Evolutionary conservation across 2,113 vertebrate genomes (phyloP).

Genomic region (Cynopterus brachyotis): DNA sequence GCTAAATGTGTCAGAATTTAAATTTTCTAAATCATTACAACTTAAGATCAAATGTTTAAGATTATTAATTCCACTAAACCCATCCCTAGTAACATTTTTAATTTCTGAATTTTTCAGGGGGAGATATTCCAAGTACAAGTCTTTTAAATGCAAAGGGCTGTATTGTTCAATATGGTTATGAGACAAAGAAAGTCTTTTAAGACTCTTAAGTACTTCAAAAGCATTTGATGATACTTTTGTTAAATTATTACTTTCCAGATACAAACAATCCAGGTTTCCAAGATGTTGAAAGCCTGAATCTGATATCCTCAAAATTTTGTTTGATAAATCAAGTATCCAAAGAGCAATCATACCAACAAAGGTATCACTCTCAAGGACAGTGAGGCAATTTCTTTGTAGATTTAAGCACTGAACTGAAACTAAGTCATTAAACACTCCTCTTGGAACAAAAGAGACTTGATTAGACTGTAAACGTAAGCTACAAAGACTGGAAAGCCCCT

Average conservation of each 20-base stretch:
- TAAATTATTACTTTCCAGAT: slow-evolving; percentile 83
- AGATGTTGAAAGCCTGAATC: slow-evolving; percentile 80
- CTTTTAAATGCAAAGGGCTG: slow-evolving; percentile 83
- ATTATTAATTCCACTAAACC: slow-evolving; percentile 82
- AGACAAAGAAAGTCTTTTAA: slow-evolving; percentile 84
- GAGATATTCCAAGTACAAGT: slow-evolving; percentile 79
- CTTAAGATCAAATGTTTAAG: slow-evolving; percentile 83
- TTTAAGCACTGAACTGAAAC: slow-evolving; percentile 79
- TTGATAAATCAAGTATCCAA: slow-evolving; percentile 81
- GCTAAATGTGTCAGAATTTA: slow-evolving; percentile 80
- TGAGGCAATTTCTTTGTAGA: slow-evolving; percentile 80
- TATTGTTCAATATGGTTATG: slow-evolving; percentile 79
- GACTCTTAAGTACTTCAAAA: slow-evolving; percentile 79
- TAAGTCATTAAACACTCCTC: slow-evolving; percentile 82
- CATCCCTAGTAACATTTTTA: slow-evolving; percentile 76
- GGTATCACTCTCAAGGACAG: slow-evolving; percentile 73
- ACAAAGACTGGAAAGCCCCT: slow-evolving; percentile 81
- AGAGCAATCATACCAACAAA: slow-evolving; percentile 82
- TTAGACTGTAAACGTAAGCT: slow-evolving; percentile 83
- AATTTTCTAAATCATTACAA: slow-evolving; percentile 81
- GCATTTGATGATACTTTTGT: slow-evolving; percentile 80
- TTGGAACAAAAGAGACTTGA: slow-evolving; percentile 80
- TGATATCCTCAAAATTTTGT: slow-evolving; percentile 82
- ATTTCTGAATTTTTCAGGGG: slow-evolving; percentile 80
- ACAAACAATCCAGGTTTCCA: slow-evolving; percentile 80